A percentile compares a stretch with the other conserved stretches of the same genome.
phyloP scores from a whole-genome alignment of 2,113 vertebrate genomes.

The Antigone vipio region DNA sequence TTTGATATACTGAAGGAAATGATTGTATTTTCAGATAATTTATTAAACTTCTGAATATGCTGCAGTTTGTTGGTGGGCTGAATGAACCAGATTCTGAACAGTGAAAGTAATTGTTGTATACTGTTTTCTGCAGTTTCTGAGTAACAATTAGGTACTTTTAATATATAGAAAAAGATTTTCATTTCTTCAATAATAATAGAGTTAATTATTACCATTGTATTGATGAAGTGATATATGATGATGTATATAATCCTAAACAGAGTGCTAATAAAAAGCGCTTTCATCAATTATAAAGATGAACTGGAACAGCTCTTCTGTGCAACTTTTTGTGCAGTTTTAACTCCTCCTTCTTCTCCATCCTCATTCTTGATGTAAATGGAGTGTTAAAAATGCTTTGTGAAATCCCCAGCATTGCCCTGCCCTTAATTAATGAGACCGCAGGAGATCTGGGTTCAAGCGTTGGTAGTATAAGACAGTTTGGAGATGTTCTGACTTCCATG shows the following conservation, averaged over 20 bases:
- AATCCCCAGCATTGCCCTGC: not conserved
- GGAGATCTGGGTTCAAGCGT: not conserved
- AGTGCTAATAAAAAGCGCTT: accelerated
- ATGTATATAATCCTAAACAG: not conserved
- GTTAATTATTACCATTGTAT: not conserved
- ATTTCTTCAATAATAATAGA: not conserved
- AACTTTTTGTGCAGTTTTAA: not conserved
- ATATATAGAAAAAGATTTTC: not conserved
- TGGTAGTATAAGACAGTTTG: not conserved
- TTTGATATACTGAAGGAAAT: not conserved
- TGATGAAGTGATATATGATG: not conserved
- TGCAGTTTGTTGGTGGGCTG: not conserved
- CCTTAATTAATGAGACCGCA: not conserved
- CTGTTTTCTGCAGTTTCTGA: not conserved
- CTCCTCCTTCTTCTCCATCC: accelerated
- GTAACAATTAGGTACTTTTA: not conserved
- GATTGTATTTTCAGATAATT: not conserved
- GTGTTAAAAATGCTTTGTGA: not conserved
- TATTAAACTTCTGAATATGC: not conserved
- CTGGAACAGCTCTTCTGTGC: not conserved
- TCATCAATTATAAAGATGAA: not conserved
- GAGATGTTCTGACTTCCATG: not conserved
- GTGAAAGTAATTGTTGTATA: not conserved
- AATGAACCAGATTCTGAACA: not conserved
- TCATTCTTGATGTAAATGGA: not conserved